Evolutionary conservation across 2,888 invertebrate species (phyloP).

Genomic region (Lordiphosa fenestrarum): DNA sequence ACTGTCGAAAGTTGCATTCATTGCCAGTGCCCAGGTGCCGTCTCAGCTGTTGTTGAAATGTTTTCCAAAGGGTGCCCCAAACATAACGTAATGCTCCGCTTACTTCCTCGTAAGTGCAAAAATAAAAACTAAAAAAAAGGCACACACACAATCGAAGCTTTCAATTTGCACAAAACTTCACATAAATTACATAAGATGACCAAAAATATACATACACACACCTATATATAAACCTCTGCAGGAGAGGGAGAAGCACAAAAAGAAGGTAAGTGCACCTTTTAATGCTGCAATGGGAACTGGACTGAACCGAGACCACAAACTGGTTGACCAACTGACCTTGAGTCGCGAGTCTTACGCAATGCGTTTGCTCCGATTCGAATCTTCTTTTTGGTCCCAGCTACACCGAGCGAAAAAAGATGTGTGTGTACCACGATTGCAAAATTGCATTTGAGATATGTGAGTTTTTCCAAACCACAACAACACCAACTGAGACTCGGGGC

Average conservation of each 20-base stretch:
- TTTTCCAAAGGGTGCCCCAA: constrained; percentile 59
- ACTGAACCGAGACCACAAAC: constrained; percentile 23
- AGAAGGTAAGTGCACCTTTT: constrained; percentile 41
- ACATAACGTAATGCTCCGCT: constrained; percentile 67
- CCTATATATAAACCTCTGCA: constrained; percentile 7
- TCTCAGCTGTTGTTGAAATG: constrained; percentile 32
- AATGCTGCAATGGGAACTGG: constrained; percentile 18
- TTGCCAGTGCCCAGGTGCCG: constrained; percentile 6
- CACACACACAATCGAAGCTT: constrained; percentile 50
- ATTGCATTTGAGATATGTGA: constrained; percentile 29
- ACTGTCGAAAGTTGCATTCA: constrained; percentile 11
- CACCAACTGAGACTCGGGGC: neutral
- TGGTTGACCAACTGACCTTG: constrained; percentile 67
- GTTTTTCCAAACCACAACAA: constrained; percentile 22
- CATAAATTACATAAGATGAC: constrained; percentile 66
- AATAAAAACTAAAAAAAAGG: constrained; percentile 1
- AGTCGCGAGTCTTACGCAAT: constrained; percentile 41
- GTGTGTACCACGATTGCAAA: constrained; percentile 34
- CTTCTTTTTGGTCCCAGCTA: constrained; percentile 20
- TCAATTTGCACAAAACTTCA: constrained; percentile 74
- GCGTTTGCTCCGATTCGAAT: constrained; percentile 27
- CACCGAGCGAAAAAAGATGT: constrained; percentile 27
- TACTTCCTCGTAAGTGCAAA: constrained; percentile 60
- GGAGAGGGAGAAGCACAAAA: constrained; percentile 21
- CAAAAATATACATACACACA: constrained; percentile 26